Evolutionary conservation across 2,113 vertebrate genomes (phyloP), one percentile per base, ranked within the genome.

Genomic region (Ophthalmolycus amberensis): DNA sequence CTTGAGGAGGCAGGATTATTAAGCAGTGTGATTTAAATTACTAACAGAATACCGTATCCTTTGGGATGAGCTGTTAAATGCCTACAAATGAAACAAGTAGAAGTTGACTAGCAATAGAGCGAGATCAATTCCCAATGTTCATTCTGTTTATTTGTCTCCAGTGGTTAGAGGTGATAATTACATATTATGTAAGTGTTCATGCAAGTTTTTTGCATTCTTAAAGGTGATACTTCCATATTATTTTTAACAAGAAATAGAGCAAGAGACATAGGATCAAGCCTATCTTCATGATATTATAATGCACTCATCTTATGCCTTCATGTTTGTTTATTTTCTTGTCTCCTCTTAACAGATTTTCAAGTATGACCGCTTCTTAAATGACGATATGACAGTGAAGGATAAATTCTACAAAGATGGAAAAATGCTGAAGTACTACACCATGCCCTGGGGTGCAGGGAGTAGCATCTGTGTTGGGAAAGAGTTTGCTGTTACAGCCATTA

Each of bases 361-460:
- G 75, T 96, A 95, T 9, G 82, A 96, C 70, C 92, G 96, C 59
- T 97, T 96, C 90, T 89, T 97, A 77, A 95, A 94, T 80, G 46
- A 90, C 0, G 94, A 96, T 8, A 91, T 85, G 25, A 95, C 95
- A 0, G 63, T 92, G 85, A 96, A 95, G 91, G 94, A 74, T 16
- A 87, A 82, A n/a, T 96, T 97, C 84, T 95, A 94, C 89, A 96
- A 96, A 88, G 72, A 86, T 1, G 95, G 94, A 3, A 85, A 86
- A 65, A 90, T 71, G 56, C 77, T 97, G 75, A 95, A 96, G 81
- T 90, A 94, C 75, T 92, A 88, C 90, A 96, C 56, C 50, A 68
- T 97, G 96, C 96, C 92, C 0, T 96, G 96, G 96, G 97, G 96
- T 0, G 96, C 94, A 0, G 96, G 95, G 16, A 83, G 9, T 9